Evolutionary conservation across 2,888 invertebrate species (phyloP).

Genomic region (Drosophila borborema): DNA sequence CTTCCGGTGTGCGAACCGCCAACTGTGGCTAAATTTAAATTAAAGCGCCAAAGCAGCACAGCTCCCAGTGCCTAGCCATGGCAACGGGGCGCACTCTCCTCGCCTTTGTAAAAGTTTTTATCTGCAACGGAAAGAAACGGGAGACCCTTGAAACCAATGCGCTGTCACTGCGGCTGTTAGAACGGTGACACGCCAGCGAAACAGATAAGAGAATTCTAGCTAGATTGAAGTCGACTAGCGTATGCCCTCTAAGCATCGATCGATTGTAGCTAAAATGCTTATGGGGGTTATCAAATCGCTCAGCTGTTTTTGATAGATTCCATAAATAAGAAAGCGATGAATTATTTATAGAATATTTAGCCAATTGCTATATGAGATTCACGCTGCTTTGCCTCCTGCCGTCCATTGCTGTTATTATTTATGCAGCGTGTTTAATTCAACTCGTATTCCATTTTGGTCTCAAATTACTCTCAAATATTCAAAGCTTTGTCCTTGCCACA

Average conservation of each 20-base stretch:
- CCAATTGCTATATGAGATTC: not conserved
- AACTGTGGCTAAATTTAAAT: slow-evolving; percentile 23
- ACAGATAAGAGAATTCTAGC: not conserved
- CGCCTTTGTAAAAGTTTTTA: slow-evolving; percentile 57
- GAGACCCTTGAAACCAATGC: slow-evolving; percentile 29
- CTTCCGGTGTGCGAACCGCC: slow-evolving; percentile 44
- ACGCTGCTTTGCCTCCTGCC: not conserved
- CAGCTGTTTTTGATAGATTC: not conserved
- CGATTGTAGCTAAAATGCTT: not conserved
- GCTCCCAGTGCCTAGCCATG: slow-evolving; percentile 1
- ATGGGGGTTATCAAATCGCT: too few species aligned
- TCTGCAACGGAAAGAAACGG: slow-evolving; percentile 59
- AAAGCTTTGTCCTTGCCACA: slow-evolving; percentile 51
- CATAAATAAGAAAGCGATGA: not conserved
- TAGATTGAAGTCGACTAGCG: not conserved
- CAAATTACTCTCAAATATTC: slow-evolving; percentile 35
- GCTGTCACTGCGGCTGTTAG: slow-evolving; percentile 5
- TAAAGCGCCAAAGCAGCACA: slow-evolving; percentile 33
- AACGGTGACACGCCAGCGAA: not conserved
- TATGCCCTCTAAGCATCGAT: not conserved
- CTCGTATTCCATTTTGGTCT: slow-evolving; percentile 13
- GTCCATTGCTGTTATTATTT: not conserved
- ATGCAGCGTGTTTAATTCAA: not conserved
- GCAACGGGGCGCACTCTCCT: not conserved
- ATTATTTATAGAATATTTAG: not conserved